Conservation (phyloP, 2,797 vertebrate genomes). For the Apogon talboti region DNA sequence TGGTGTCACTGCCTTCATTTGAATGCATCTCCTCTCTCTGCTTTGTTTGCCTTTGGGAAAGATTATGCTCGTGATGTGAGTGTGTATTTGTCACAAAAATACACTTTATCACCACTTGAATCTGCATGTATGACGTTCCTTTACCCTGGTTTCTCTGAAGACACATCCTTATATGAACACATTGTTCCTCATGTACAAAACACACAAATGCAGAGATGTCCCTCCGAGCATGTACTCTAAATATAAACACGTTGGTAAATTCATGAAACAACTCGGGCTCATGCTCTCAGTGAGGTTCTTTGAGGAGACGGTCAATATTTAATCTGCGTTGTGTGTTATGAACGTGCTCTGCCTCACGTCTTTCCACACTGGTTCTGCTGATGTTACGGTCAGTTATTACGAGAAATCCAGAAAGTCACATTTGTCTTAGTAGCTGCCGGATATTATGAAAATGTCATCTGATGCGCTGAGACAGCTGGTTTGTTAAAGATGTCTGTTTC, state of each 20-base stretch:
- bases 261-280: slow-evolving; percentile 48
- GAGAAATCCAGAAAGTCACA: slow-evolving; percentile 60
- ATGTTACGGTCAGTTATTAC: slow-evolving; percentile 58
- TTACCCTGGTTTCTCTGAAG: slow-evolving; percentile 5
- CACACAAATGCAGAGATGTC: slow-evolving; percentile 26
- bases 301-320: slow-evolving; percentile 77
- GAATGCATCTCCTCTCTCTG: slow-evolving; percentile 33
- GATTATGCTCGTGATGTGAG: slow-evolving; percentile 28
- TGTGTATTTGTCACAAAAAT: slow-evolving; percentile 15
- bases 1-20: slow-evolving; percentile 53
- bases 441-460: slow-evolving; percentile 67
- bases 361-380: slow-evolving; percentile 15
- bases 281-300: slow-evolving; percentile 50
- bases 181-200: not conserved
- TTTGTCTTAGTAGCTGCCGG: slow-evolving; percentile 47
- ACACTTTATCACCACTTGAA: slow-evolving; percentile 22
- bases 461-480: slow-evolving; percentile 72
- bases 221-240: slow-evolving; percentile 65
- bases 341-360: slow-evolving; percentile 15
- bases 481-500: slow-evolving; percentile 48
- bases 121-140: slow-evolving; percentile 9
- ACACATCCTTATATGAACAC: not conserved
- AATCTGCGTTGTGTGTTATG: slow-evolving; percentile 47
- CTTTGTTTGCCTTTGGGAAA: slow-evolving; percentile 63
- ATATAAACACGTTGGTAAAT: slow-evolving; percentile 70